Percentiles rank a stretch among this genome's conserved stretches.
These are phyloP conservation scores for Monodelphis domestica DNA, from an alignment of 2,797 vertebrate species.

Conservation along the genomic window DNA sequence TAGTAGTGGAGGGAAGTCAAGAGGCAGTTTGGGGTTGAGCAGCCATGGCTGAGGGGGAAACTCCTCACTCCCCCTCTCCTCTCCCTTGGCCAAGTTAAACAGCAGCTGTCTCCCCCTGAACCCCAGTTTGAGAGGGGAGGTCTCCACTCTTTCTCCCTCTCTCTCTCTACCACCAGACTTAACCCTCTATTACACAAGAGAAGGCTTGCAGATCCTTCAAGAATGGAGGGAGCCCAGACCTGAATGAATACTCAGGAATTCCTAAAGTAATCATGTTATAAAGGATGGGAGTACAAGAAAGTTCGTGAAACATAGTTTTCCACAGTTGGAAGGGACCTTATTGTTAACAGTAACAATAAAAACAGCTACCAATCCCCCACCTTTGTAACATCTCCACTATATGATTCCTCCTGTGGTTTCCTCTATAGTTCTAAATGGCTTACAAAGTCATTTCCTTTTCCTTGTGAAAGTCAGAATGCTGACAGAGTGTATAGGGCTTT, in stretches of 20 bases:
- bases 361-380: background rate
- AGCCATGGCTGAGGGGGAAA: too few relatives aligned
- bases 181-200: too few relatives aligned
- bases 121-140: too few relatives aligned
- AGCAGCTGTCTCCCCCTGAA: too few relatives aligned
- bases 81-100: too few relatives aligned
- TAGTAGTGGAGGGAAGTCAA: too few relatives aligned
- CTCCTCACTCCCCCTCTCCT: too few relatives aligned
- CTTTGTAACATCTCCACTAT: background rate
- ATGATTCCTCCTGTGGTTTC: background rate
- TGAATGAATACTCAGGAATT: background rate
- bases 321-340: background rate
- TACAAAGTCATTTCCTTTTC: background rate
- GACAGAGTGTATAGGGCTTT: background rate
- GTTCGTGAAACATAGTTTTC: background rate
- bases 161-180: too few relatives aligned
- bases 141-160: too few relatives aligned
- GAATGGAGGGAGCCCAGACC: background rate
- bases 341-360: background rate
- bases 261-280: background rate
- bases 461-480: too few relatives aligned
- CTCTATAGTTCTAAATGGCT: background rate
- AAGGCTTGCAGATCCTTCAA: background rate
- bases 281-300: background rate
- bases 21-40: too few relatives aligned